Conservation (phyloP, 2,888 invertebrate genomes). For the Timema podura region DNA sequence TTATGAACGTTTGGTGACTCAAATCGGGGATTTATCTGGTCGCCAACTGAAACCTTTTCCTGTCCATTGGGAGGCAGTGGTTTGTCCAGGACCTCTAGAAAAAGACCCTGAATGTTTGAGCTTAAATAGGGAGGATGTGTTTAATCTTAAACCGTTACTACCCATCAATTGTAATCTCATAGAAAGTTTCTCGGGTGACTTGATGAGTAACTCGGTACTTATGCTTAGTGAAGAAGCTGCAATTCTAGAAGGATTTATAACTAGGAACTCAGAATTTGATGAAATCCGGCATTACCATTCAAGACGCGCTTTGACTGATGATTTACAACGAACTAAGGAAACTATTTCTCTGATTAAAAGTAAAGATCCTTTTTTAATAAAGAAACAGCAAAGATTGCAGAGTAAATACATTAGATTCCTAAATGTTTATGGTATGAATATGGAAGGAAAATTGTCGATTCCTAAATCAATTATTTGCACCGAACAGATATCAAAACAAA, state of each 20-base stretch:
- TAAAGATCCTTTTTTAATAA: not conserved
- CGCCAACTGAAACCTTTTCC: not conserved
- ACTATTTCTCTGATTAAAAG: not conserved
- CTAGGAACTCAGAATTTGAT: constrained; percentile 15
- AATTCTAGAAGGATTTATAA: not conserved
- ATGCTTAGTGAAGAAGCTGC: not conserved
- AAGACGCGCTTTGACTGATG: constrained; percentile 11
- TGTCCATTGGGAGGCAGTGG: too few relatives aligned
- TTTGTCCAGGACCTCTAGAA: too few relatives aligned
- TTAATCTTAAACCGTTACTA: too few relatives aligned
- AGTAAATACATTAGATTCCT: constrained; percentile 3
- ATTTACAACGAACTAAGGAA: not conserved
- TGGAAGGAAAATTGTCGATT: constrained; percentile 14
- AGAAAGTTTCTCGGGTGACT: constrained; percentile 10
- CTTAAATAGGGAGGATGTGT: too few relatives aligned
- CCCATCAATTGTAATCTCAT: not conserved
- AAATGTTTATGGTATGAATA: constrained; percentile 15
- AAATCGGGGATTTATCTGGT: not conserved
- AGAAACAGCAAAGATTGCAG: not conserved
- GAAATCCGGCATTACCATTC: constrained; percentile 14
- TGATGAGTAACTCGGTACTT: not conserved
- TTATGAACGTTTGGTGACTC: not conserved
- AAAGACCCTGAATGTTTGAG: too few relatives aligned
- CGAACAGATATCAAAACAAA: not conserved
- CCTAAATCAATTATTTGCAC: constrained; percentile 15